These are phyloP conservation scores for Heliangelus exortis DNA, from an alignment of 2,797 vertebrate species.

Conservation along the genomic window DNA sequence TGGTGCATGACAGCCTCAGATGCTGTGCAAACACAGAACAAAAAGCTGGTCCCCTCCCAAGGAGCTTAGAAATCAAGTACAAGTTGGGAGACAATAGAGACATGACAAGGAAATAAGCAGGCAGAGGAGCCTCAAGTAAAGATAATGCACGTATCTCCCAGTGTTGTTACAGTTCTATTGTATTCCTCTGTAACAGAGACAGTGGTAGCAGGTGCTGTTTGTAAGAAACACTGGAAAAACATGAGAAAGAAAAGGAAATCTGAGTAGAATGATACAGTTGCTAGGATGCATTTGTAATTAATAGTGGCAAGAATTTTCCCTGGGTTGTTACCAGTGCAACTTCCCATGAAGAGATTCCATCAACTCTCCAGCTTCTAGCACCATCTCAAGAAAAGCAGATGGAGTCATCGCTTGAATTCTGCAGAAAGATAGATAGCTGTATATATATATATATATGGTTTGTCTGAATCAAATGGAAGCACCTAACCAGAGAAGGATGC, in stretches of 20 bases:
- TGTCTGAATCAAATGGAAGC: neutral
- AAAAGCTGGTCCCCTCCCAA: conserved; percentile 7
- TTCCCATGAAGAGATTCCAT: neutral
- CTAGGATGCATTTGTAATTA: conserved; percentile 14
- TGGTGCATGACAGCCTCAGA: neutral
- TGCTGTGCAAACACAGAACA: conserved; percentile 16
- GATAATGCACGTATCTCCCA: neutral
- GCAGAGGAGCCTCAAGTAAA: neutral
- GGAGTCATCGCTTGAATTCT: neutral
- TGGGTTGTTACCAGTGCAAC: neutral
- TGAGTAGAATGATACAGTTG: neutral
- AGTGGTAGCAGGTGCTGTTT: conserved; percentile 32
- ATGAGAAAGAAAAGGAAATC: neutral
- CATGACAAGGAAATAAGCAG: conserved; percentile 55
- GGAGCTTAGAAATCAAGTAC: neutral
- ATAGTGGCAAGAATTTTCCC: neutral
- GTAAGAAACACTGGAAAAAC: conserved; percentile 32
- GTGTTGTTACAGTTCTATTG: conserved; percentile 34
- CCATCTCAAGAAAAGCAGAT: neutral
- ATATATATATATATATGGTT: neutral
- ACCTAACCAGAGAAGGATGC: neutral
- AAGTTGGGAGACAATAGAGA: conserved; percentile 21
- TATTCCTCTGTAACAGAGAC: neutral
- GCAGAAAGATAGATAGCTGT: neutral
- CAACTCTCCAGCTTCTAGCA: neutral